Evolutionary conservation across 2,888 invertebrate genomes (phyloP), one percentile per base, ranked within the genome.

Genomic region (Nineta flava): DNA sequence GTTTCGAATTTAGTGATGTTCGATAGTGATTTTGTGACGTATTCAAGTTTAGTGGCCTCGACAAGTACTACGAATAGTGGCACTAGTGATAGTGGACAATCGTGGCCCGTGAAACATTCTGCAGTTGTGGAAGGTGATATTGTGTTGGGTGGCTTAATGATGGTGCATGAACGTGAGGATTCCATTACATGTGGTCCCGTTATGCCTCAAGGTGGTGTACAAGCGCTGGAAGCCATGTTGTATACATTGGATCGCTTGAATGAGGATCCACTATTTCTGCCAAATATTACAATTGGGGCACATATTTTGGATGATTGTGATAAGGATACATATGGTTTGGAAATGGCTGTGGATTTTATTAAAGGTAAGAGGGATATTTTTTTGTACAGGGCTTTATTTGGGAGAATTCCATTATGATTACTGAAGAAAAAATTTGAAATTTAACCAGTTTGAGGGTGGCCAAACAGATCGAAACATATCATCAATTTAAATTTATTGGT

Each of bases 331-430:
- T 93, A 93, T 61, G 94, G 94, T 1, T 71, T 94, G 55, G 93
- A 94, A 65, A 93, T 94, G 83, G 91, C 93, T 13, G 87, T 94
- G 13, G 93, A 94, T 68, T 94, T 94, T 65, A 94, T 94, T 54
- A 90, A 93, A 83, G 93, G 94, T 94, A 70, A 72, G 78, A 65
- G 31, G 21, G 46, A 26, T 26, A 7, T 26, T 26, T 26, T 26
- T 26, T 26, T 26, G 26, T 26, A 26, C 19, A 35, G 12, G n/a
- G n/a, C n/a, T n/a, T n/a, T 16, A 19, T 35, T 45, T 43, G 26
- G 41, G 21, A 32, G 35, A 13, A 34, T 12, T 46, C 47, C 9
- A 16, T 19, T 50, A 19, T 17, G 19, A 13, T 12, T 12, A n/a
- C n/a, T n/a, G n/a, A n/a, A n/a, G n/a, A n/a, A n/a, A n/a, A n/a